These are phyloP conservation scores for Dasyprocta punctata DNA, from an alignment of 2,113 vertebrate genomes.

Conservation along the genomic window DNA sequence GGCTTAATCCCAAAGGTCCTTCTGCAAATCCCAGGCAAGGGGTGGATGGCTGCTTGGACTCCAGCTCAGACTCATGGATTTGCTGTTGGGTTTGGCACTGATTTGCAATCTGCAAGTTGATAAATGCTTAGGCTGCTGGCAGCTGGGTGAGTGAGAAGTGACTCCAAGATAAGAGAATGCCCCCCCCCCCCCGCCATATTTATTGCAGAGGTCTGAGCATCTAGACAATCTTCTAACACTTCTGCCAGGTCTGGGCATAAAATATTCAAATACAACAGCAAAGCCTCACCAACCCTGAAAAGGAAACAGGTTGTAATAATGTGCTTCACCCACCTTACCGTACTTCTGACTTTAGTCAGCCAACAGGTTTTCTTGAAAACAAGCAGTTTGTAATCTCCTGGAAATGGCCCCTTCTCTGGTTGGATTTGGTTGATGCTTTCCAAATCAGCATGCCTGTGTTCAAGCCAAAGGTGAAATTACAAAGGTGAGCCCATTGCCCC, in stretches of 20 bases:
- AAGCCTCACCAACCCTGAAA: background rate
- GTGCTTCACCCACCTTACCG: background rate
- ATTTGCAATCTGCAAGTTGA: constrained; percentile 74
- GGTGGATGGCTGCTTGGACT: background rate
- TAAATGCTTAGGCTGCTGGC: constrained; percentile 53
- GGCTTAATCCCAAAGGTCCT: background rate
- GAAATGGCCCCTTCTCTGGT: background rate
- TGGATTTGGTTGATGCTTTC: background rate
- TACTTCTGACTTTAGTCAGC: background rate
- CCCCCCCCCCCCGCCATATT: constrained; percentile 43
- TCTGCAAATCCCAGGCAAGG: background rate
- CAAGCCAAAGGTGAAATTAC: constrained; percentile 59
- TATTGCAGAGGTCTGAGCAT: constrained; percentile 24
- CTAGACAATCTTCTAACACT: constrained; percentile 8
- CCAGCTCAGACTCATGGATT: background rate
- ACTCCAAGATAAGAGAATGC: constrained; percentile 68
- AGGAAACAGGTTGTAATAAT: background rate
- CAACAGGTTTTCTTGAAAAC: background rate
- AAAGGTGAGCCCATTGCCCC: constrained; percentile 57
- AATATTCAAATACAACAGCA: background rate
- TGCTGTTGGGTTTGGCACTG: constrained; percentile 56
- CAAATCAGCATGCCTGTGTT: background rate
- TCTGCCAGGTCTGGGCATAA: background rate
- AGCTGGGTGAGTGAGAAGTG: constrained; percentile 67
- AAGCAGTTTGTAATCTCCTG: background rate